A percentile compares a stretch with the other conserved stretches of the same genome.
Evolutionary conservation across 2,113 vertebrate genomes (phyloP).

Genomic region (Eretmochelys imbricata): DNA sequence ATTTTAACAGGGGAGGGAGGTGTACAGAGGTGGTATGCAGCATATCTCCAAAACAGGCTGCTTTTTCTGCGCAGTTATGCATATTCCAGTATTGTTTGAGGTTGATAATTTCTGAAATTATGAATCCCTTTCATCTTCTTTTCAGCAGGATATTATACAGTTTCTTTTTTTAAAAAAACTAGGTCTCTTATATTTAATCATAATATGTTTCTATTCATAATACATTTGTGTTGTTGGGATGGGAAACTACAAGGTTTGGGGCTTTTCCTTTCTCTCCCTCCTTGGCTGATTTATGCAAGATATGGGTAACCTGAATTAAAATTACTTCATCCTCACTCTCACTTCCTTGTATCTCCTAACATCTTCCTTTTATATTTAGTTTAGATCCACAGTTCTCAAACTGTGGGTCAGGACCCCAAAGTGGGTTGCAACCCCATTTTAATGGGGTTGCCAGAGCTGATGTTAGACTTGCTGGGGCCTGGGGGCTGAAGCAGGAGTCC

Average conservation of each 20-base stretch:
- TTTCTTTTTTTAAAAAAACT: neutral
- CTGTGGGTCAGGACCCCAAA: too few species aligned
- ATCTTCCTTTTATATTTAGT: neutral
- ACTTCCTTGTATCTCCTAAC: neutral
- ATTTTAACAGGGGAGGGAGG: neutral
- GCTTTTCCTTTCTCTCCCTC: neutral
- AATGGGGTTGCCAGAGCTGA: too few species aligned
- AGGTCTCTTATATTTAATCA: neutral
- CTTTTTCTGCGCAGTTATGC: neutral
- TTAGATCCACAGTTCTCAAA: neutral
- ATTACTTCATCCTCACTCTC: neutral
- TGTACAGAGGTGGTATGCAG: neutral
- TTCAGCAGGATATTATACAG: accelerated
- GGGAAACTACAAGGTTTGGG: accelerated
- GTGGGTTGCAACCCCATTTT: too few species aligned
- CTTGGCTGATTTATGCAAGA: neutral
- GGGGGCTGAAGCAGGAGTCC: too few species aligned
- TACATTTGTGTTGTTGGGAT: neutral
- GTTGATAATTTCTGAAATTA: neutral
- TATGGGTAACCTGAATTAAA: neutral
- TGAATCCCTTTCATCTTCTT: neutral
- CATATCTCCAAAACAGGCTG: neutral
- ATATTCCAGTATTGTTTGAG: neutral
- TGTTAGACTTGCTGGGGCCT: too few species aligned
- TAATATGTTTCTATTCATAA: accelerated